phyloP scores from a whole-genome alignment of 1,140 invertebrate genomes.

The Caenorhabditis brenneri region DNA sequence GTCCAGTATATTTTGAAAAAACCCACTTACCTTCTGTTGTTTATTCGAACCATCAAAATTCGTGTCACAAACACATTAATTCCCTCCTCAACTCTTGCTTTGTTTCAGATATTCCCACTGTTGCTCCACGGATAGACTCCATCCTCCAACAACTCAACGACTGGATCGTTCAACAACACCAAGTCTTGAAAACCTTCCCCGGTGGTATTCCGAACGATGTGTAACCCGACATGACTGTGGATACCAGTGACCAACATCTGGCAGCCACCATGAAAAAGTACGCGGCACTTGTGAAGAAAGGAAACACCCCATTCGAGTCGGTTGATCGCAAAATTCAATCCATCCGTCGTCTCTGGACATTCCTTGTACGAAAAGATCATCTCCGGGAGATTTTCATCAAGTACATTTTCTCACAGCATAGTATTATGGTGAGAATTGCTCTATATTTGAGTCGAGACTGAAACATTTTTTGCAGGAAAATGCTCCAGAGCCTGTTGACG shows the following conservation, averaged over 20 bases:
- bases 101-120: slow-evolving; percentile 71
- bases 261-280: slow-evolving; percentile 77
- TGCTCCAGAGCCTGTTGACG: slow-evolving; percentile 6
- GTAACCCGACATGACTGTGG: slow-evolving; percentile 82
- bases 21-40: no score
- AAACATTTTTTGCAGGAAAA: slow-evolving; percentile 43
- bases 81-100: no score
- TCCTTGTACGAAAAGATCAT: slow-evolving; percentile 86
- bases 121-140: slow-evolving; percentile 89
- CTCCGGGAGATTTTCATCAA: slow-evolving; percentile 94
- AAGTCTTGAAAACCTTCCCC: slow-evolving; percentile 75
- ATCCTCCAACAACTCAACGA: slow-evolving; percentile 82
- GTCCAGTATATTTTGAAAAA: no score
- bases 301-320: slow-evolving; percentile 91
- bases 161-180: slow-evolving; percentile 84
- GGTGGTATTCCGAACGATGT: slow-evolving; percentile 77
- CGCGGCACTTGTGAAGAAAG: slow-evolving; percentile 84
- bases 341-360: slow-evolving; percentile 86
- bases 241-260: slow-evolving; percentile 74
- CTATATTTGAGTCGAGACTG: background rate
- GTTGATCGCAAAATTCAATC: slow-evolving; percentile 66
- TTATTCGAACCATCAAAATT: no score
- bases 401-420: slow-evolving; percentile 85
- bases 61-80: no score
- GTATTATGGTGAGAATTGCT: slow-evolving; percentile 67